These are phyloP conservation scores for Chalcis sispes DNA, from an alignment of 2,888 invertebrate species.

Conservation along the genomic window DNA sequence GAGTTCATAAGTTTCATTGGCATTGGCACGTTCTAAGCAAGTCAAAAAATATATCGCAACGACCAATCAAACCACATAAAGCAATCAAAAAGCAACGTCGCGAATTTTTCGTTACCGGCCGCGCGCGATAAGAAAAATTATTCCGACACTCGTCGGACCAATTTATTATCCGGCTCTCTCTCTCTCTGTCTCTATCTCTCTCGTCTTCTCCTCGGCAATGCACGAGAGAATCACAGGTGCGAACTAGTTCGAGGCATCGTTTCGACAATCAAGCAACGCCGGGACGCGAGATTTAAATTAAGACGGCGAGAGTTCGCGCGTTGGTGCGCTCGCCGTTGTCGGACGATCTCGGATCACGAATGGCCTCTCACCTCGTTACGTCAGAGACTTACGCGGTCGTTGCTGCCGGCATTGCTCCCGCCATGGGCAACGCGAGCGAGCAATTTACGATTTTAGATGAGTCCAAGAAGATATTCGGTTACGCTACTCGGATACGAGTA, in stretches of 20 bases:
- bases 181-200: no score
- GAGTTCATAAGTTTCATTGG: no score
- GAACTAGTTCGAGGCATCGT: constrained; percentile 29
- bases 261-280: constrained; percentile 1
- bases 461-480: constrained; percentile 53
- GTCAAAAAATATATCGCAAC: no score
- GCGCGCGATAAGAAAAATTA: constrained; percentile 43
- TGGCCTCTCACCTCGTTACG: constrained; percentile 57
- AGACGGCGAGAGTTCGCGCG: constrained; percentile 41
- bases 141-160: constrained; percentile 6
- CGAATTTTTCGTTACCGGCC: background rate
- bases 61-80: background rate
- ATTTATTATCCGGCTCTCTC: constrained; percentile 44
- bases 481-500: constrained; percentile 7
- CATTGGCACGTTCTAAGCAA: no score
- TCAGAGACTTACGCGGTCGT: constrained; percentile 48
- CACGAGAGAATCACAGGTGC: constrained; percentile 25
- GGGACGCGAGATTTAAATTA: constrained; percentile 50
- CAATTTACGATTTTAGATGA: constrained; percentile 59
- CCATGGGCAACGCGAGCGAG: background rate
- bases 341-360: constrained; percentile 53
- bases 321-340: constrained; percentile 24
- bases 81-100: background rate
- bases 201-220: background rate
- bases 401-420: background rate